Evolutionary conservation across 1,140 invertebrate species (phyloP), one percentile per base, ranked within the genome.

Genomic region (Helicorthomorpha holstii): DNA sequence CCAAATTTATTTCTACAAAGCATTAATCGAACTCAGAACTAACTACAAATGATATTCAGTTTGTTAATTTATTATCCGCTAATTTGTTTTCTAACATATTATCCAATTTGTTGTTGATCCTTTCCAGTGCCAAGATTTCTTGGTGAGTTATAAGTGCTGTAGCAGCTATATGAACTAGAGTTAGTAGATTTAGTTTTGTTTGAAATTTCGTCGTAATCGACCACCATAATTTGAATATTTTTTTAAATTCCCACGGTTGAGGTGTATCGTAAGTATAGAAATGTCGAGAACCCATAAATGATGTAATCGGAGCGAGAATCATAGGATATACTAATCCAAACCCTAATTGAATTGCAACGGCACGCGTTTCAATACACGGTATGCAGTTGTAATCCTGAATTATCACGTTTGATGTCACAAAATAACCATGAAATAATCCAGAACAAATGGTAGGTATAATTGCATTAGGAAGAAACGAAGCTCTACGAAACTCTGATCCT

Each of bases 301-400:
- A 34, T 16, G 16, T 7, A 7, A 34, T 34, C 29, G 29, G 29
- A 16, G 16, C 16, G 29, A 16, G 7, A 34, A 16, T 16, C 19
- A 48, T 1, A 10, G 50, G 27, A 46, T 52, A 52, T 16, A 47
- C 27, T 19, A 43, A n/a, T 2, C 50, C 50, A 46, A 16, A 1
- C 12, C 12, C 22, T 12, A 19, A 10, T 25, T 45, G 51, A 22
- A 52, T 29, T 7, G 27, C 12, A 12, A 26, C 22, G 7, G 51
- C 19, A 16, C 51, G 24, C 4, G 21, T 34, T 25, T 34, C 44
- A 21, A 52, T 21, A 41, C 51, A 52, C 1, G 22, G 14, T 19
- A 45, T 3, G 24, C 51, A 52, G 14, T 23, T 10, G 3, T 4
- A 19, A 34, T 52, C 29, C 1, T 21, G 7, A 19, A 48, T 27